Evolutionary conservation across 35 echinoderm and acorn worm species (phyloP).

Genomic region (Apostichopus japonicus): DNA sequence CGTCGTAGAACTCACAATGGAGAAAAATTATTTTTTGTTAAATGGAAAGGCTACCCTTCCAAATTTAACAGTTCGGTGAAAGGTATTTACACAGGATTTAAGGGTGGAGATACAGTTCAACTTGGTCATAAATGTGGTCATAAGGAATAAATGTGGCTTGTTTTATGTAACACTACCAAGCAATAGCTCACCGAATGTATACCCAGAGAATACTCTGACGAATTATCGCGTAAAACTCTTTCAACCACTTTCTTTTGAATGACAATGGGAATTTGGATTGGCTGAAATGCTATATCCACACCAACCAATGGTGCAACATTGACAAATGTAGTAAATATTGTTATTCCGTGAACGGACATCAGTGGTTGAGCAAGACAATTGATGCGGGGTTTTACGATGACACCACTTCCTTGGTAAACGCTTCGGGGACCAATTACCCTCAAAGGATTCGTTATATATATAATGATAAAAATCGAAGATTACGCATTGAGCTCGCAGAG

Average conservation of each 20-base stretch:
- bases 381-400: not conserved
- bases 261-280: constrained; percentile 9
- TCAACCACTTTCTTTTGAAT: constrained; percentile 19
- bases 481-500: not conserved
- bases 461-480: constrained; percentile 32
- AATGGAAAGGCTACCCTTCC: constrained; percentile 72
- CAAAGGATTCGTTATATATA: constrained; percentile 20
- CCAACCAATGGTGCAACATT: constrained; percentile 44
- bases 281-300: constrained; percentile 30
- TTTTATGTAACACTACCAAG: constrained; percentile 43
- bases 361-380: constrained; percentile 13
- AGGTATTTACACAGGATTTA: constrained; percentile 39
- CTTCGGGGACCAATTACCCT: not conserved
- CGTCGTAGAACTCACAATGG: constrained; percentile 33
- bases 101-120: not conserved
- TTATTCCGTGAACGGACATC: not conserved
- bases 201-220: constrained; percentile 18
- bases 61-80: constrained; percentile 85
- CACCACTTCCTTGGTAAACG: not conserved
- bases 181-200: constrained; percentile 20
- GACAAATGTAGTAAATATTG: not conserved
- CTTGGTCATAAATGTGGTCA: no score
- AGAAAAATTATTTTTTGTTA: constrained; percentile 75
- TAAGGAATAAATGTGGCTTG: not conserved
- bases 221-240: constrained; percentile 36